phyloP scores from a whole-genome alignment of 2,888 invertebrate species.

The Cephus sareptanus region DNA sequence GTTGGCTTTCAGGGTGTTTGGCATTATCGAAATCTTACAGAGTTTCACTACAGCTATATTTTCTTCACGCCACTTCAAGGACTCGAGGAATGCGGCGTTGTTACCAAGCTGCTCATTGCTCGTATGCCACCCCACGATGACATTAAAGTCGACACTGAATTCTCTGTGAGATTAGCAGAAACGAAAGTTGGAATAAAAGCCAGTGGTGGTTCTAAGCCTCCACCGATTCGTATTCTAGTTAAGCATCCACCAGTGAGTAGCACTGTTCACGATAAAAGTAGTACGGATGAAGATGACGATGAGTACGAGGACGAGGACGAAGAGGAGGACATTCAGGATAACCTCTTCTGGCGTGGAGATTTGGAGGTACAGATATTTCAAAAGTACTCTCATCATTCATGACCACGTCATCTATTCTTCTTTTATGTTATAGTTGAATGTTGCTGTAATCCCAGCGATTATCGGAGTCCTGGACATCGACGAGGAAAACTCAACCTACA shows the following conservation, averaged over 20 bases:
- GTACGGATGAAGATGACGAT: constrained; percentile 32
- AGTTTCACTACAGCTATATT: constrained; percentile 83
- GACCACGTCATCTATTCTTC: constrained; percentile 12
- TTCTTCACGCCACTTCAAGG: constrained; percentile 82
- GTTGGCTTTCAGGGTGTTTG: constrained; percentile 84
- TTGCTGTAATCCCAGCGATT: constrained; percentile 47
- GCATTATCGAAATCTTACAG: constrained; percentile 75
- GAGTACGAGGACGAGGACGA: constrained; percentile 60
- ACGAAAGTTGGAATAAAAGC: constrained; percentile 70
- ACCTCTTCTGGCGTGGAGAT: constrained; percentile 70
- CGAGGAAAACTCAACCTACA: constrained; percentile 52
- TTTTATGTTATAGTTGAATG: constrained; percentile 38
- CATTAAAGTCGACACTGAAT: constrained; percentile 73
- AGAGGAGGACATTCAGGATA: constrained; percentile 66
- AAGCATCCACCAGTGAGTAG: constrained; percentile 14
- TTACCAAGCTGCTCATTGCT: constrained; percentile 76
- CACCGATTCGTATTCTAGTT: constrained; percentile 43
- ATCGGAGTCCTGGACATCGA: constrained; percentile 55
- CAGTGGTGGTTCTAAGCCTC: constrained; percentile 50
- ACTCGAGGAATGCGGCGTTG: constrained; percentile 81
- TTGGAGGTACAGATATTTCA: constrained; percentile 65
- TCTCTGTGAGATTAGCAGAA: constrained; percentile 76
- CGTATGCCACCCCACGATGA: constrained; percentile 59
- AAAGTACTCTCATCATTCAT: constrained; percentile 29
- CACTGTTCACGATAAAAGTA: neutral